A percentile compares a stretch with the other conserved stretches of the same genome.
These are phyloP conservation scores for Boloria selene DNA, from an alignment of 2,888 invertebrate genomes.

Conservation along the genomic window DNA sequence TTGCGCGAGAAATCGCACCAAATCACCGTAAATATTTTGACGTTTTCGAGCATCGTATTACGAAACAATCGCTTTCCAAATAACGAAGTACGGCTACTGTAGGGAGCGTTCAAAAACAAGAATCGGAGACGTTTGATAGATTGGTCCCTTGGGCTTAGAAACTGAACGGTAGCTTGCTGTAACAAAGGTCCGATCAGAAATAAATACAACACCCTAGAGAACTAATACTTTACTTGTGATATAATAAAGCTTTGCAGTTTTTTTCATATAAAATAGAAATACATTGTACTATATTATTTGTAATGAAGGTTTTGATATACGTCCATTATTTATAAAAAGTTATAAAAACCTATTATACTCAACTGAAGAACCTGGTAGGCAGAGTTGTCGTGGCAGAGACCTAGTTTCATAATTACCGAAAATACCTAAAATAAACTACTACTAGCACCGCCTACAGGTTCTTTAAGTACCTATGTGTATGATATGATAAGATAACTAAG, in stretches of 20 bases:
- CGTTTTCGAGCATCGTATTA: constrained; percentile 71
- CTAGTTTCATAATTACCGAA: too few relatives aligned
- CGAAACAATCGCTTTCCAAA: constrained; percentile 74
- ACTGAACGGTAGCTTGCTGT: constrained; percentile 59
- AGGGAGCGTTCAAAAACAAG: constrained; percentile 65
- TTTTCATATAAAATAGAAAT: neutral
- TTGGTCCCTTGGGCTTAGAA: constrained; percentile 66
- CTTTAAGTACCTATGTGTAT: too few relatives aligned
- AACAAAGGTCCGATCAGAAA: constrained; percentile 40
- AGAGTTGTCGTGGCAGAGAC: too few relatives aligned
- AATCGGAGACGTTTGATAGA: constrained; percentile 73
- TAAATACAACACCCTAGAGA: constrained; percentile 24
- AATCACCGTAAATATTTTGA: constrained; percentile 78
- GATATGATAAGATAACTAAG: too few relatives aligned
- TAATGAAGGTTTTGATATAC: too few relatives aligned
- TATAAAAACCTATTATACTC: too few relatives aligned
- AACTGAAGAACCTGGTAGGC: too few relatives aligned
- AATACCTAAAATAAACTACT: too few relatives aligned
- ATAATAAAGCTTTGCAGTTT: constrained; percentile 2
- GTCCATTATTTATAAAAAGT: too few relatives aligned
- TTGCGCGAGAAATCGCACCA: constrained; percentile 71
- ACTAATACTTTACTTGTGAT: neutral
- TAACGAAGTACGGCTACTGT: constrained; percentile 50
- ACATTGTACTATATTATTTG: too few relatives aligned
- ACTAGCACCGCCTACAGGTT: too few relatives aligned